phyloP scores from a whole-genome alignment of 2,797 vertebrate species.

The Clarias fuscus region DNA sequence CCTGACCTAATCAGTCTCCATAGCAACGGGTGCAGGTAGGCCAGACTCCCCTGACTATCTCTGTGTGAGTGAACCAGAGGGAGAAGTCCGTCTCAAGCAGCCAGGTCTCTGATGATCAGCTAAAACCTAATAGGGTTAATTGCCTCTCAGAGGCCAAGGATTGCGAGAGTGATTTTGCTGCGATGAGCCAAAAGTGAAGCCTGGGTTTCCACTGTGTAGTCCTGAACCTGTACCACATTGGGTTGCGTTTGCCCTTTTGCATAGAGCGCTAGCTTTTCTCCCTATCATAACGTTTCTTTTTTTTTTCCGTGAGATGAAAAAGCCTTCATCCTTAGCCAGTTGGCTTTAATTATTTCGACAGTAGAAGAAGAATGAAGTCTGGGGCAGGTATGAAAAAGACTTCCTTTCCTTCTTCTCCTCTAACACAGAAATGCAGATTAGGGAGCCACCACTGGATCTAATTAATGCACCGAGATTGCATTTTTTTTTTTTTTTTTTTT shows the following conservation, averaged over 20 bases:
- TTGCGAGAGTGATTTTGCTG: constrained; percentile 60
- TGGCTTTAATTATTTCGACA: constrained; percentile 31
- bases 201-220: constrained; percentile 8
- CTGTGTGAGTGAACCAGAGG: constrained; percentile 13
- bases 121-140: constrained; percentile 73
- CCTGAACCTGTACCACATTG: background rate
- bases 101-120: constrained; percentile 69
- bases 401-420: background rate
- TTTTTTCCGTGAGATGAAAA: constrained; percentile 15
- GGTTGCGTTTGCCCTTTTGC: constrained; percentile 21
- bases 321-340: constrained; percentile 19
- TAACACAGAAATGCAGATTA: background rate
- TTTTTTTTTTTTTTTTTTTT: background rate
- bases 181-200: constrained; percentile 33
- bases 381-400: constrained; percentile 21
- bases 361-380: constrained; percentile 15
- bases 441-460: background rate
- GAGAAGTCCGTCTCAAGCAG: constrained; percentile 50
- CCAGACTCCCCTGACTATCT: constrained; percentile 22
- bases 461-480: background rate
- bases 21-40: constrained; percentile 63
- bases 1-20: constrained; percentile 64
- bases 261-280: background rate
- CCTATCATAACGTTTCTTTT: constrained; percentile 12
- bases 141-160: constrained; percentile 69